phyloP scores from a whole-genome alignment of 2,888 invertebrate species.

The Dexiosoma caninum region DNA sequence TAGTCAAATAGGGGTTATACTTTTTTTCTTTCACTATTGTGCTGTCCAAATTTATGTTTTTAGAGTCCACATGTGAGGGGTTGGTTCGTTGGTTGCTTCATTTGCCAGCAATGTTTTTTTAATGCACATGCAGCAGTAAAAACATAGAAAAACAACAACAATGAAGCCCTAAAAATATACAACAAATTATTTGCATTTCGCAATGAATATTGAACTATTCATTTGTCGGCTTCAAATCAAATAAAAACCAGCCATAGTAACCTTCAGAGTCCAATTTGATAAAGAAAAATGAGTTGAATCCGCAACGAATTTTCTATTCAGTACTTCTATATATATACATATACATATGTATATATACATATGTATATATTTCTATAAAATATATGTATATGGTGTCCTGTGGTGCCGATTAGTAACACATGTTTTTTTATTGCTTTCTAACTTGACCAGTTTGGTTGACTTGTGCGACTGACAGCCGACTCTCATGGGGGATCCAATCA shows the following conservation, averaged over 20 bases:
- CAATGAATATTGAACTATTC: conserved; percentile 33
- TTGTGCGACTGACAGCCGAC: too few relatives aligned
- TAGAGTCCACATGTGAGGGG: conserved; percentile 29
- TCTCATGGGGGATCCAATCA: too few relatives aligned
- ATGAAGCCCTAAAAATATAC: conserved; percentile 52
- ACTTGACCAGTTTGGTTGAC: too few relatives aligned
- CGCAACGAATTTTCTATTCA: background rate
- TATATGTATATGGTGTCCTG: too few relatives aligned
- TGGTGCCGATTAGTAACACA: too few relatives aligned
- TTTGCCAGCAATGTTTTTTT: conserved; percentile 27
- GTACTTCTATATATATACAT: too few relatives aligned
- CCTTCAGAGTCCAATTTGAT: conserved; percentile 25
- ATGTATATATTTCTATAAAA: too few relatives aligned
- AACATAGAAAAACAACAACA: background rate
- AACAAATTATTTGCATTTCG: conserved; percentile 51
- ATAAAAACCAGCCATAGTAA: conserved; percentile 42
- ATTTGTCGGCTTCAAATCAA: conserved; percentile 53
- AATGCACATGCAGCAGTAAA: conserved; percentile 26
- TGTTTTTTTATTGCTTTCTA: too few relatives aligned
- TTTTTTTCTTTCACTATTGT: background rate
- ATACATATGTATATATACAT: too few relatives aligned
- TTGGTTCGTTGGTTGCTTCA: too few relatives aligned
- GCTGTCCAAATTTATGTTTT: conserved; percentile 7
- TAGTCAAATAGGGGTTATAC: conserved; percentile 55
- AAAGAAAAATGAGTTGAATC: conserved; percentile 8